phyloP scores from a whole-genome alignment of 2,888 invertebrate species.

The Chymomyza procnemis region DNA sequence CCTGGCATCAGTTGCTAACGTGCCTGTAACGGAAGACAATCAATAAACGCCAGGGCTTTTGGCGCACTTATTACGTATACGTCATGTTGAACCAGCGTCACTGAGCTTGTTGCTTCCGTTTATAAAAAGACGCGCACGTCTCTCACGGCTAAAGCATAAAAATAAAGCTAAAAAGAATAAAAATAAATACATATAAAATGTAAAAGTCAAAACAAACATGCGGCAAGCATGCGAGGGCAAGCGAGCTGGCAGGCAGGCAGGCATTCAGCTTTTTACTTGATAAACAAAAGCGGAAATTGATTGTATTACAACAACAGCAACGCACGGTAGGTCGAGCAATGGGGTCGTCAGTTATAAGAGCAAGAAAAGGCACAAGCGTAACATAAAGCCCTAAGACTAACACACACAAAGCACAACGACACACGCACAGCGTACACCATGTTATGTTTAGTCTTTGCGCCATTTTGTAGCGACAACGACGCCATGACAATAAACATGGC shows the following conservation, averaged over 20 bases:
- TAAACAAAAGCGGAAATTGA: constrained; percentile 71
- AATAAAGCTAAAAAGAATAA: constrained; percentile 13
- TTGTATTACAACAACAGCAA: constrained; percentile 53
- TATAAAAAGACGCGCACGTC: constrained; percentile 34
- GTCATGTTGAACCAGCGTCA: constrained; percentile 55
- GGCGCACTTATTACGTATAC: constrained; percentile 47
- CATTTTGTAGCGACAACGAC: constrained; percentile 19
- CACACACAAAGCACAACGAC: constrained; percentile 9
- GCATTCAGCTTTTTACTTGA: constrained; percentile 53
- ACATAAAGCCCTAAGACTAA: constrained; percentile 24
- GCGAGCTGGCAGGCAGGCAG: background rate
- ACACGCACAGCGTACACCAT: background rate
- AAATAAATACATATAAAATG: constrained; percentile 27
- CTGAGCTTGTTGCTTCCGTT: constrained; percentile 67
- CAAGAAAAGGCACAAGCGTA: constrained; percentile 16
- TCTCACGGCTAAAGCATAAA: constrained; percentile 24
- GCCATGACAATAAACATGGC: constrained; percentile 63
- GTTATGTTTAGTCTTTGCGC: background rate
- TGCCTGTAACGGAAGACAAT: constrained; percentile 32
- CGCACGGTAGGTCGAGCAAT: background rate
- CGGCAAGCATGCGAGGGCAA: constrained; percentile 5
- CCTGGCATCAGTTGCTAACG: background rate
- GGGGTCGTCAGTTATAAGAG: background rate
- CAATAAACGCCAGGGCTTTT: constrained; percentile 30
- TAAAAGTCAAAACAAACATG: constrained; percentile 47